Base-by-base conservation (phyloP, 2,888 invertebrate genomes). In the Noctua comes region DNA sequence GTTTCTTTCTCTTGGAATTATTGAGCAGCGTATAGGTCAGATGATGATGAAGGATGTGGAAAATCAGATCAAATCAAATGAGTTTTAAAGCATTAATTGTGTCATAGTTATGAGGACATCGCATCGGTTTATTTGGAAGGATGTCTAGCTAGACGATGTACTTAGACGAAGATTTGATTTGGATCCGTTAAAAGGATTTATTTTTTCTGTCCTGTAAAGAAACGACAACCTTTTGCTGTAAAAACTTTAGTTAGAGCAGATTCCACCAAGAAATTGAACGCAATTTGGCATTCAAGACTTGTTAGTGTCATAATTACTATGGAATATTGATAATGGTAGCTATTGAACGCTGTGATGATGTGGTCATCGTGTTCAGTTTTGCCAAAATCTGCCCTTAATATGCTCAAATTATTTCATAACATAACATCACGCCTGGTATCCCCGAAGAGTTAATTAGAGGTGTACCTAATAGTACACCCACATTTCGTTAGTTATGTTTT, bases 131-230 rank as follows among this genome's bases (percentile, higher is more conserved):
- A 24, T 13, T 11, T 16, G 11, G 2, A 24, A 48, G 11, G 11
- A 24, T 40, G 6, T 76, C 62, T 48, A 48, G 36, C 62, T 48
- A 48, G 36, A 76, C 46, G 21, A 21, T 46, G n/a, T 48, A 48
- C 27, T 62, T 24, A 27, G 11, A 40, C 13, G 16, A 76, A 71
- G 31, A 59, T 75, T 71, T n/a, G n/a, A 75, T 40, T 72, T 16
- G 43, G 18, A 72, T 16, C 16, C n/a, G 7, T 48, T 11, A n/a
- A 18, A 46, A 6, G 31, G 27, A 8, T 24, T 7, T 54, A 40
- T 27, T 27, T n/a, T 36, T 48, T 65, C 40, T 40, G 24, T 24
- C 13, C 24, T 40, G 18, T 27, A 31, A 18, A 24, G 6, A 65
- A 24, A 24, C 0, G 11, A 11, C 31, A 51, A 43, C 2, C 7